Conservation (phyloP, 2,113 vertebrate species). For the Procavia capensis region DNA sequence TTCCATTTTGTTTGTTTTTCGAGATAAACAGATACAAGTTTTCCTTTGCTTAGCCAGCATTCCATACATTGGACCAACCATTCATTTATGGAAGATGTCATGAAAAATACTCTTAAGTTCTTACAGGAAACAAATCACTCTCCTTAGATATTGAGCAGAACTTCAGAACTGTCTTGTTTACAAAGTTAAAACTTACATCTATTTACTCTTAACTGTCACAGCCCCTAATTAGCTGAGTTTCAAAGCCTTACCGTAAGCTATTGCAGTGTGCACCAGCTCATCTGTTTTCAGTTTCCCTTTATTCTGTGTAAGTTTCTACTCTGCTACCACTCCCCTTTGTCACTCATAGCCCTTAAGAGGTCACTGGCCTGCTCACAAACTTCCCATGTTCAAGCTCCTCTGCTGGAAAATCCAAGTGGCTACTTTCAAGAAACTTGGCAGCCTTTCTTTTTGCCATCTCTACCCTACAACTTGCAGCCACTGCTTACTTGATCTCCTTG, state of each 20-base stretch:
- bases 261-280: not conserved
- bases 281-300: not conserved
- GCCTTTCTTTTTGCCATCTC: not conserved
- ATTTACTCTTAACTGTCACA: not conserved
- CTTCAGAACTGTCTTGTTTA: not conserved
- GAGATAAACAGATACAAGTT: slow-evolving; percentile 28
- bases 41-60: slow-evolving; percentile 41
- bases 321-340: not conserved
- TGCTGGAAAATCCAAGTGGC: not conserved
- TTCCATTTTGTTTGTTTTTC: not conserved
- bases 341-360: not conserved
- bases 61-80: not conserved
- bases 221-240: not conserved
- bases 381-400: not conserved
- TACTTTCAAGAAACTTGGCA: not conserved
- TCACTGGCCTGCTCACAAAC: not conserved
- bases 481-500: not conserved
- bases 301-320: not conserved
- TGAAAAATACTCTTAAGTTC: not conserved
- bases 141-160: slow-evolving; percentile 25
- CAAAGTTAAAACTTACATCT: not conserved
- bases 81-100: slow-evolving; percentile 5
- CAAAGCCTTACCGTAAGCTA: not conserved
- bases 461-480: not conserved
- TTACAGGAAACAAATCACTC: slow-evolving; percentile 32